A percentile compares a stretch with the other conserved stretches of the same genome.
Evolutionary conservation across 2,113 vertebrate species (phyloP).

Genomic region (Lepus americanus): DNA sequence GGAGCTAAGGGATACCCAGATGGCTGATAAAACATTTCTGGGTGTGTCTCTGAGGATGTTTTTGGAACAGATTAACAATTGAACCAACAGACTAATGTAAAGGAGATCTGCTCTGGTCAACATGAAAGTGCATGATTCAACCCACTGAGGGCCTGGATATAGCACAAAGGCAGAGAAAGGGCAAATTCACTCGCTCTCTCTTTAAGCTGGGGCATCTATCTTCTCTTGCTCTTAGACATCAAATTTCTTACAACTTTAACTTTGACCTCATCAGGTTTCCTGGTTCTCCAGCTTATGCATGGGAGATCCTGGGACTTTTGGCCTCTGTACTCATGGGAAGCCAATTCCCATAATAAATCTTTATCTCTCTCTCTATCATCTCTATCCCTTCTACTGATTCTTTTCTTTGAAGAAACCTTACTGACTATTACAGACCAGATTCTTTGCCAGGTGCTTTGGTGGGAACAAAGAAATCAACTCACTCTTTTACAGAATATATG

Average conservation of each 20-base stretch:
- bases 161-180: neutral
- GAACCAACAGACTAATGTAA: neutral
- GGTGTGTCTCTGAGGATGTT: neutral
- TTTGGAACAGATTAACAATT: neutral
- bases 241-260: neutral
- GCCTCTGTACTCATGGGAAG: neutral
- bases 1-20: neutral
- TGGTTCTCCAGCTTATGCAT: neutral
- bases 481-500: conserved; percentile 14
- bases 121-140: neutral
- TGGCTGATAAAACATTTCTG: neutral
- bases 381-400: neutral
- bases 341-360: neutral
- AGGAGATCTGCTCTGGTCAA: neutral
- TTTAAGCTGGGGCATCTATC: neutral
- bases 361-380: too few relatives aligned
- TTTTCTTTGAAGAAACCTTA: neutral
- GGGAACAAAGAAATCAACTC: neutral
- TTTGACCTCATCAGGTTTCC: neutral
- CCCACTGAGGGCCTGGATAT: neutral
- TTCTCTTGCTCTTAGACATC: neutral
- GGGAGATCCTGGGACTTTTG: neutral
- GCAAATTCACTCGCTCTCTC: neutral
- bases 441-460: neutral
- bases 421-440: neutral